Conservation (phyloP, 2,888 invertebrate species). For the Noctua comes region DNA sequence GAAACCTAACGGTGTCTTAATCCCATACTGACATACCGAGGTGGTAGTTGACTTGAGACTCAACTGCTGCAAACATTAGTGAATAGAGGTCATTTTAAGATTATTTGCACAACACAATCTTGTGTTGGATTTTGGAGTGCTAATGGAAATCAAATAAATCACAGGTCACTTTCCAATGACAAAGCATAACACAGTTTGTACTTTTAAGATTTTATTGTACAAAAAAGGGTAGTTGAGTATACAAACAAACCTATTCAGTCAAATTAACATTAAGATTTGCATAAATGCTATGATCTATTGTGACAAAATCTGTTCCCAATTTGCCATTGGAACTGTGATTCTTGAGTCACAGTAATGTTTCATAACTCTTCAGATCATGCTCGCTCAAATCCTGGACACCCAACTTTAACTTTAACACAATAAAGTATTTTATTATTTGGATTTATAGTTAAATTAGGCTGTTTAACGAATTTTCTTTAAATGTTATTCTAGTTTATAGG, state of each 20-base stretch:
- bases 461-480: slow-evolving; percentile 72
- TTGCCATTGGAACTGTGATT: slow-evolving; percentile 48
- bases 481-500: slow-evolving; percentile 75
- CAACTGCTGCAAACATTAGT: not conserved
- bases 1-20: not conserved
- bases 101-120: slow-evolving; percentile 8
- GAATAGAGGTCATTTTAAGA: not conserved
- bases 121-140: slow-evolving; percentile 1
- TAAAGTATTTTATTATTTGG: slow-evolving; percentile 74
- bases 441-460: slow-evolving; percentile 76
- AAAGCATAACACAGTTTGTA: slow-evolving; percentile 66
- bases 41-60: not conserved
- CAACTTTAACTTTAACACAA: slow-evolving; percentile 65
- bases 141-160: slow-evolving; percentile 1
- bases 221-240: slow-evolving; percentile 82
- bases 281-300: slow-evolving; percentile 80
- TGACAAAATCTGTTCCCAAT: slow-evolving; percentile 70
- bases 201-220: slow-evolving; percentile 86
- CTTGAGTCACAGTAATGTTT: slow-evolving; percentile 37
- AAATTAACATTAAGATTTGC: slow-evolving; percentile 82
- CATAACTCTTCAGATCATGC: slow-evolving; percentile 75
- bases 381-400: slow-evolving; percentile 63
- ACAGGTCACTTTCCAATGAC: slow-evolving; percentile 30
- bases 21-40: not conserved
- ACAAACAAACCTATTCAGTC: slow-evolving; percentile 87